These are phyloP conservation scores for Ceramica pisi DNA, from an alignment of 2,888 invertebrate species.

Conservation along the genomic window DNA sequence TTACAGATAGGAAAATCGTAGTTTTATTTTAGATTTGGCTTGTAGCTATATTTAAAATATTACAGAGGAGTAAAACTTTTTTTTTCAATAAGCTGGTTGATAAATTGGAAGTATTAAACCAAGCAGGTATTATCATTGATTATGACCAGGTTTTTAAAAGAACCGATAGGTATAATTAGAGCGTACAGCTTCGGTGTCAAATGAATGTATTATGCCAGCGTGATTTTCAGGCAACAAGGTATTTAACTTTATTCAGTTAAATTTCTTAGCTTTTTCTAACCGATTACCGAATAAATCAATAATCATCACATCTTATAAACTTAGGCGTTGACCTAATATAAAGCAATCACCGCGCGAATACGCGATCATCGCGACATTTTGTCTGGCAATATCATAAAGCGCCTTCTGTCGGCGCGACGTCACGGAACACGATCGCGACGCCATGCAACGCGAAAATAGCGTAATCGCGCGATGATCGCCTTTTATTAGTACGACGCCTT, in stretches of 20 bases:
- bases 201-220: neutral
- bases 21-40: conserved; percentile 29
- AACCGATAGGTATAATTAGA: conserved; percentile 4
- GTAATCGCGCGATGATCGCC: no score
- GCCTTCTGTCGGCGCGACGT: no score
- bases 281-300: no score
- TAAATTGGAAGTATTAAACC: neutral
- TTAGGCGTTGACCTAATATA: neutral
- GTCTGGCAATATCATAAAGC: no score
- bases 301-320: no score
- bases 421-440: no score
- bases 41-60: conserved; percentile 15
- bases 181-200: neutral
- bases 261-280: no score
- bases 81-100: conserved; percentile 1
- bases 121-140: conserved; percentile 12
- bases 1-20: conserved; percentile 8
- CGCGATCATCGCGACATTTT: no score
- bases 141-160: conserved; percentile 10
- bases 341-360: neutral
- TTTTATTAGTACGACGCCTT: no score
- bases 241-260: no score
- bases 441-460: no score
- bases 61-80: neutral
- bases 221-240: neutral